Evolutionary conservation across 1,140 invertebrate genomes (phyloP), one percentile per base, ranked within the genome.

Genomic region (Pseudomyrmex dendroicus): DNA sequence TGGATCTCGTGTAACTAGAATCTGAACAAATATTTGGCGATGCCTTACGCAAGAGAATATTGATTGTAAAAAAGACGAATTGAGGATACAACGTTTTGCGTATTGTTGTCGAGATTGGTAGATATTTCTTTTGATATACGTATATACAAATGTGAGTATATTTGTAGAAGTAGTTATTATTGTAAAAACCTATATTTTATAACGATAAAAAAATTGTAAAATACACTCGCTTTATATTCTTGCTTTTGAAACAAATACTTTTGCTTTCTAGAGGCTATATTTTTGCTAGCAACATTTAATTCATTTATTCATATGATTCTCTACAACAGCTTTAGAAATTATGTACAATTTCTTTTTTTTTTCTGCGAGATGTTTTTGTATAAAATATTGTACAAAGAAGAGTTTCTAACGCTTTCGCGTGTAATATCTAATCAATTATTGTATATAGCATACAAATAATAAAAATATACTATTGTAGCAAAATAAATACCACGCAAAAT

Each of bases 391-490:
- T 80, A 72, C 20, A 59, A 35, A 50, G 20, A 70, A 1, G 13
- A 15, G 2, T 76, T 17, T 44, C 46, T 9, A 48, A 48, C n/a
- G 48, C 52, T 15, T 35, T 70, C 12, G 44, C 54, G 15, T 61
- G 68, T 50, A 17, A 78, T 59, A 2, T 68, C 7, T 35, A 20
- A 72, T 13, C 8, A 2, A 77, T 56, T 3, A 72, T 61, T 80
- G 76, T 80, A 80, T 44, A 78, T 59, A 80, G n/a, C 35, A 12
- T 66, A 61, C 5, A 56, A 80, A 80, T 80, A 80, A 80, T 80
- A 80, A 80, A 80, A 50, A 59, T 66, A 3, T 80, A 50, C 20
- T 15, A 10, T 10, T 80, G 35, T 35, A 35, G 35, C 35, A 35
- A 35, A 35, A 35, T 35, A 35, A 35, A 35, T 25, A 25, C 25